Evolutionary conservation across 1,140 invertebrate species (phyloP), one percentile per base, ranked within the genome.

Genomic region (Drosophila guanche): DNA sequence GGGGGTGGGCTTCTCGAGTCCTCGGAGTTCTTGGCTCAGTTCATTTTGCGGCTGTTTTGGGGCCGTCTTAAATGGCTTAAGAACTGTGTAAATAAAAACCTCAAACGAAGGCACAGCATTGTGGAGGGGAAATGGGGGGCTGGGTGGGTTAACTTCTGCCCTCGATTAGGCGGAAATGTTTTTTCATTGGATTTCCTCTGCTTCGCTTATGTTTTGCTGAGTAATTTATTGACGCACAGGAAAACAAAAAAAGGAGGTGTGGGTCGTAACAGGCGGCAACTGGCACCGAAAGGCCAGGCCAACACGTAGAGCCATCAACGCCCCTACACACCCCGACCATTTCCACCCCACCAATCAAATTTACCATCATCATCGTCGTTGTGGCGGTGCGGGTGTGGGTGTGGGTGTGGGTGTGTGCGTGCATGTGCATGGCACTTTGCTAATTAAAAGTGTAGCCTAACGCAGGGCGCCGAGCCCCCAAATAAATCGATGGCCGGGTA

Each of bases 341-440:
- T 43, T 27, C 37, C 58, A 37, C 33, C 8, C 14, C 12, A 2
- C 25, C 33, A 37, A 37, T 37, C 33, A 10, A 37, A 10, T 37
- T 37, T 3, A 3, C 53, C 57, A 60, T 50, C 25, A 61, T 8
- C 62, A 47, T 29, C 43, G 40, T 51, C 63, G 43, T 10, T 48
- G 52, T 16, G 3, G 10, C 12, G 33, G 33, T 12, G 10, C 4
- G 29, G 53, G 54, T 41, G 16, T 29, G 48, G 43, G 53, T 41
- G 55, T 1, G 33, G 10, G 8, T 4, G 29, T 10, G 8, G 3
- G 3, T 29, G 62, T 76, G 60, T 85, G 63, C 72, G 69, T 85
- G 81, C 72, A 84, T 86, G 83, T 88, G 83, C 78, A 78, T 86
- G 83, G 83, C 83, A 88, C 83, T 86, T 86, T 86, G 83, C 83